Base-by-base conservation (phyloP, 2,113 vertebrate species). In the Antigone vipio region DNA sequence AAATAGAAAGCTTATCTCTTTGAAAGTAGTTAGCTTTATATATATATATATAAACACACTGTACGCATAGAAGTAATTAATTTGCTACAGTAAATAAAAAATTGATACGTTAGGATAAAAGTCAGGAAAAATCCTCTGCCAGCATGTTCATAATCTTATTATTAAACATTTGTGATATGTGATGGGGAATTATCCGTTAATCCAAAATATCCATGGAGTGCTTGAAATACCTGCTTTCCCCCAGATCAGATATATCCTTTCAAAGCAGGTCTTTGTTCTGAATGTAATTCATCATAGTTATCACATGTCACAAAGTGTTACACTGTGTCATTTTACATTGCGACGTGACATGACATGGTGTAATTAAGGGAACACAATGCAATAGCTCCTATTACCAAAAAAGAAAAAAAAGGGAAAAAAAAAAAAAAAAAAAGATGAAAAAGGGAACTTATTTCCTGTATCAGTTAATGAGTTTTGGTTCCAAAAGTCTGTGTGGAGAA, bases 251-350 rank as follows among this genome's bases (percentile, higher is more conserved):
- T 74, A 95, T 60, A 80, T 88, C 89, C 68, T 98, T 97, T 97
- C 95, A 97, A 97, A 97, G 95, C 82, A 86, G 66, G 86, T 77
- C 89, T 97, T 97, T 97, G 85, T 96, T 97, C 32, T 56, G 77
- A 95, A 97, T 94, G 98, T 93, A 98, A 98, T 98, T 98, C 96
- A 98, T 98, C 98, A 98, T 97, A 94, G 96, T 98, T 98, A 98
- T 97, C 95, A 94, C 93, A 97, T 96, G 98, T 98, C 98, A 97
- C 97, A 95, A 98, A 91, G 50, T 97, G 96, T 97, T 98, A 98
- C 91, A 95, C 91, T 91, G 83, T 98, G 96, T 98, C 98, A 97
- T 98, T 98, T 98, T 98, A 97, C 95, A 97, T 12, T 84, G 95
- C 88, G 86, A 97, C 44, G 58, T 73, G 77, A 98, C 97, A 98